Base-by-base conservation (phyloP, 2,113 vertebrate genomes). In the Barnardius zonarius region DNA sequence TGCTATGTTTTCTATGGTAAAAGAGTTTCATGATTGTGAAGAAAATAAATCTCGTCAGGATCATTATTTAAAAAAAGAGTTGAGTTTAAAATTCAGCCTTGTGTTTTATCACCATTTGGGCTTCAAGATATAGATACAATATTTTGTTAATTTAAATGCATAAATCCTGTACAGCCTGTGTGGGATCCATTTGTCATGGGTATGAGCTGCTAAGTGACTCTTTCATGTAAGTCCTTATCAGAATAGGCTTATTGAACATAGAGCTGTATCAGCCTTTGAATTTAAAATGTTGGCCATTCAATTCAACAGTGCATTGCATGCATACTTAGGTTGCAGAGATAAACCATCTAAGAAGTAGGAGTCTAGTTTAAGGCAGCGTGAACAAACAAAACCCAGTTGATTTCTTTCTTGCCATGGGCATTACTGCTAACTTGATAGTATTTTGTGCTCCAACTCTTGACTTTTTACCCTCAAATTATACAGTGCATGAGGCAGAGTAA, bases 251-350 rank as follows among this genome's bases (percentile, higher is more conserved):
- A 39, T 27, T 67, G 33, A 39, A 76, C 31, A 30, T 44, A 24
- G 72, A 78, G 23, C 46, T 64, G 10, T 57, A 35, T 39, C 27
- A 31, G 37, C 55, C 30, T 48, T 48, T 59, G 52, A 0, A 0
- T 67, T 66, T 86, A 62, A 78, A 17, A 51, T 16, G 41, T 10
- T 6, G 17, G 23, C 77, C 6, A 3, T 66, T 66, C 39, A 41
- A 1, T 61, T 68, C 35, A 67, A 3, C 0, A 3, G 18, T 43
- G 7, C 13, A 11, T n/a, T 61, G 39, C 11, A 2, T 8, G 9
- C 57, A 59, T 33, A 35, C 22, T 62, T 17, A 52, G 18, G 9
- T 11, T 86, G 59, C 55, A 64, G 55, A 75, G n/a, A 46, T 10
- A 57, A 75, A 51, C 52, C 18, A 19, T 62, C 28, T 64, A 33